Base-by-base conservation (phyloP, 2,113 vertebrate genomes). In the Mobula birostris region DNA sequence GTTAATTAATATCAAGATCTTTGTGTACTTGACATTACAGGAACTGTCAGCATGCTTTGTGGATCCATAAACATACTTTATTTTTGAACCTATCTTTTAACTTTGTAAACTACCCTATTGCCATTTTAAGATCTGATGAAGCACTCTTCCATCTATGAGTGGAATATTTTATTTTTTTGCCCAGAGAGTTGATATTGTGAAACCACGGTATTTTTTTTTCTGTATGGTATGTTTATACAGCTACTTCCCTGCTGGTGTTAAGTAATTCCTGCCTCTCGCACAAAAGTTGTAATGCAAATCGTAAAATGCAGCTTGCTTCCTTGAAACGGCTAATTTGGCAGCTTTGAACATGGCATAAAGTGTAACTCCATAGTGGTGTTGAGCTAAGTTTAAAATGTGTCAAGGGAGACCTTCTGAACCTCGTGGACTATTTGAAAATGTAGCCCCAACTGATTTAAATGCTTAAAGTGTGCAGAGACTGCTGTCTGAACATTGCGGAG, bases 371-470 rank as follows among this genome's bases (percentile, higher is more conserved):
- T 63, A n/a, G 12, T 32, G 29, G 85, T 66, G 29, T 88, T 27
- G 63, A 66, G n/a, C 27, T 14, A 66, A 63, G 79, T 63, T 88
- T 32, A 66, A 88, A 63, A 32, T 63, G 85, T 66, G 14, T 15
- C 27, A 29, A 14, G 58, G 58, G 5, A n/a, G 48, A 88, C 29
- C 48, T 88, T 88, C 63, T 87, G 27, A 87, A 87, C 83, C 83
- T 29, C 56, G 21, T 61, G 58, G 58, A 88, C 58, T n/a, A 63
- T 88, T 88, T 32, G 58, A 15, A 63, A 88, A 88, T 88, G 5
- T 61, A 88, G 63, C 29, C 63, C 83, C 85, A 88, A 88, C n/a
- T 88, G 61, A 66, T 88, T 88, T 88, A 63, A 88, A n/a, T 88
- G 58, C 58, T 66, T 32, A 88, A 14, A 88, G 61, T 88, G 14